Base-by-base conservation (phyloP, 2,113 vertebrate species). In the Crotalus horridus region DNA sequence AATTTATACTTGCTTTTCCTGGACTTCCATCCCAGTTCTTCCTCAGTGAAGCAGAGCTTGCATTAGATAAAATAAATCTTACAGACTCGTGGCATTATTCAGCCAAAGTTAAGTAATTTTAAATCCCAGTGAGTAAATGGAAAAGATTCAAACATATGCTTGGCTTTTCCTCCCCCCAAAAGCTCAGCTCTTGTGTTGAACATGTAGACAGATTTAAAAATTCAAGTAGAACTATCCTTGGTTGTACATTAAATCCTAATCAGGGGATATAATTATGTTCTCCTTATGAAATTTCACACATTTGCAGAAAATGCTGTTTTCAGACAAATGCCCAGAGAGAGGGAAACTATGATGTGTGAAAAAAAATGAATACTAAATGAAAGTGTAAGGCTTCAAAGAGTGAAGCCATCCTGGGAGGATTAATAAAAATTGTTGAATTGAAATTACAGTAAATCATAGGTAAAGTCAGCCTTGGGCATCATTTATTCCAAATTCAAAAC, bases 331-430 rank as follows among this genome's bases (percentile, higher is more conserved):
- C 29, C 56, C 39, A 85, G 74, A 61, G 58, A 61, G n/a, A 12
- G 85, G 39, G 6, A 43, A 33, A 39, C 29, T 54, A 2, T 29
- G 74, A 88, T 64, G 86, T 88, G 87, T 74, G 86, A 88, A 88
- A 92, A 92, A 92, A 92, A 88, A 88, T 88, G n/a, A 88, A 88
- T 43, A 89, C 26, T 85, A 89, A 89, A 90, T 61, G 55, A 85
- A 58, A 85, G 88, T 24, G 69, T 58, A 59, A 89, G 55, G 55
- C 43, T 89, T 85, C 53, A 85, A 85, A 93, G 26, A 92, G 58
- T 64, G 86, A 93, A 93, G 64, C 39, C 20, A 85, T 89, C 92
- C 87, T 85, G 54, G 85, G 7, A 89, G 55, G 69, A 89, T 90
- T 85, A 90, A 93, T 93, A 29, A n/a, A 89, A 89, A 85, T 23